Base-by-base conservation (phyloP, 2,797 vertebrate species). In the Pantherophis vulpinus region DNA sequence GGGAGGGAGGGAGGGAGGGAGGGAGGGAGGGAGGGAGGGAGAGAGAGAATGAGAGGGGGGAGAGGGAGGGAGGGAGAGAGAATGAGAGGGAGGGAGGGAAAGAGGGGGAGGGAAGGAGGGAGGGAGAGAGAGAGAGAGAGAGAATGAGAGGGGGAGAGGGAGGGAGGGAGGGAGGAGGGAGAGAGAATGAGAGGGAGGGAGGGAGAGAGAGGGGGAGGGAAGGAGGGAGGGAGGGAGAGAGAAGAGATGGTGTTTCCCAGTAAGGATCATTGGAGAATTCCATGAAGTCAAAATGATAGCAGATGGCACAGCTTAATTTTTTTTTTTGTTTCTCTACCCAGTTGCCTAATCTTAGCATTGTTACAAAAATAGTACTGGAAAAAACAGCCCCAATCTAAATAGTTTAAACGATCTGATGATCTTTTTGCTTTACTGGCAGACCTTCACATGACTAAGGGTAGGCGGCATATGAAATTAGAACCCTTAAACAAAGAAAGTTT, bases 391-490 rank as follows among this genome's bases (percentile, higher is more conserved):
- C 61, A 91, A 89, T 91, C 96, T 87, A 89, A 89, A 88, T 83
- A 95, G 93, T 88, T 74, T 95, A 96, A 96, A 91, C 95, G 94
- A 94, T 96, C 95, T 96, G 95, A 94, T 87, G 94, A 95, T 96
- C 94, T 94, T 95, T 37, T 0, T 94, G 91, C 94, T 96, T 94
- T 95, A 87, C 95, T 96, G 95, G 95, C 96, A 91, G 11, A 91
- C 89, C 14, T 93, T 60, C 0, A 91, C 88, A 79, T 0, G 18
- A 79, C 88, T 1, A 0, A 59, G 37, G 1, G 0, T 25, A 63
- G 91, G 56, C 87, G 91, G 91, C 89, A 0, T 86, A 74, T 86
- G 94, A 94, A 95, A 94, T 95, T 32, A 93, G 94, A 96, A 95
- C 93, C 95, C 93, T 94, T 96, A 94, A 93, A 93, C 1, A 16